Evolutionary conservation across 2,888 invertebrate genomes (phyloP).

Genomic region (Tachina lurida): DNA sequence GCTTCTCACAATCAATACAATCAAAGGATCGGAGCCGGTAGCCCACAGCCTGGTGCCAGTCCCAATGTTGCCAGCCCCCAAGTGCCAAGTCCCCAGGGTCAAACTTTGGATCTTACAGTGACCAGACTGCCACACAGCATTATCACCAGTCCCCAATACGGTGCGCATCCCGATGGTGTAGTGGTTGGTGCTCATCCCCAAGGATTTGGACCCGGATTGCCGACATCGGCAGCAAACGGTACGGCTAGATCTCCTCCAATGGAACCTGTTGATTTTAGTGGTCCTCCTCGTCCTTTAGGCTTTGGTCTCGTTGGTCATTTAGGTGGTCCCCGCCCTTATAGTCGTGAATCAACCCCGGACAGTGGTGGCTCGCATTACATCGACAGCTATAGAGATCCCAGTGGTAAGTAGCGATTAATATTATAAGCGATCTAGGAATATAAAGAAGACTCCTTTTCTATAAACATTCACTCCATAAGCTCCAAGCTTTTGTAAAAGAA

Average conservation of each 20-base stretch:
- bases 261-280: slow-evolving; percentile 89
- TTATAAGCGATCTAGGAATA: not conserved
- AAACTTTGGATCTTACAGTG: slow-evolving; percentile 94
- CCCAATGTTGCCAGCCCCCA: slow-evolving; percentile 94
- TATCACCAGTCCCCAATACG: slow-evolving; percentile 85
- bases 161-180: slow-evolving; percentile 82
- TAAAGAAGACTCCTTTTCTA: too few relatives aligned
- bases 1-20: slow-evolving; percentile 82
- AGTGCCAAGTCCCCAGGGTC: slow-evolving; percentile 95
- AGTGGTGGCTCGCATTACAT: slow-evolving; percentile 95
- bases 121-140: slow-evolving; percentile 90
- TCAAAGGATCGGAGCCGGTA: slow-evolving; percentile 84
- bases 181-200: slow-evolving; percentile 83
- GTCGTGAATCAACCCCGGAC: slow-evolving; percentile 94
- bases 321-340: slow-evolving; percentile 88
- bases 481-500: too few relatives aligned
- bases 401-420: slow-evolving; percentile 85
- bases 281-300: slow-evolving; percentile 86
- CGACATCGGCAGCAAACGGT: slow-evolving; percentile 79
- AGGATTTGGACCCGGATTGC: slow-evolving; percentile 83
- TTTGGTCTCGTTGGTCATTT: slow-evolving; percentile 84
- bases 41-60: slow-evolving; percentile 93
- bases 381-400: slow-evolving; percentile 93
- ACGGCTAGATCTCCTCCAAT: slow-evolving; percentile 86
- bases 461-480: too few relatives aligned